Base-by-base conservation (phyloP, 2,888 invertebrate genomes). In the Adineta ricciae region DNA sequence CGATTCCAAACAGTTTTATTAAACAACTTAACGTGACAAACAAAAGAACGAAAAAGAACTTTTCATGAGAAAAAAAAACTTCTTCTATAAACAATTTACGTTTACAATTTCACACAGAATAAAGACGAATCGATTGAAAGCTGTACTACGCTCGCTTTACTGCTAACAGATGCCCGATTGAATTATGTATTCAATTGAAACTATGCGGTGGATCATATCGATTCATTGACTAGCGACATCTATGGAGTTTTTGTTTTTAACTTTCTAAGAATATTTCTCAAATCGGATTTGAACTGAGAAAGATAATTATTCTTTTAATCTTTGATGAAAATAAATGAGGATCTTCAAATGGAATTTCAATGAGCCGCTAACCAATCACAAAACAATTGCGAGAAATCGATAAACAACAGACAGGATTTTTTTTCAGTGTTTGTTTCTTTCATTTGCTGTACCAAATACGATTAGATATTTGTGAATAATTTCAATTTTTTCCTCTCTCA, bases 361-460 rank as follows among this genome's bases (percentile, higher is more conserved):
- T 64, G 16, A 64, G 32, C 16, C 7, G 5, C 19, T 19, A 32
- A 64, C 64, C 64, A 64, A 64, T 64, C 14, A 19, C 16, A 64
- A 64, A 32, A 0, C 0, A 27, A 64, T 4, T 32, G 16, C 16
- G 32, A 64, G 19, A 19, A 19, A 64, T 32, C 32, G 64, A 64
- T 64, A 64, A 64, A 64, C 64, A 64, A 64, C 64, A 64, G 64
- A 64, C 64, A 64, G n/a, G 3, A 64, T 19, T 64, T 64, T 36
- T n/a, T 54, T 64, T 64, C 52, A 36, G 19, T 36, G 19, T 50
- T 83, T 83, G 83, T 52, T 52, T 84, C 24, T 78, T 56, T 24
- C n/a, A 46, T 27, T 52, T 52, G 24, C 27, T 82, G 38, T 82
- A 41, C 19, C 38, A 19, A 46, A 84, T 38, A 41, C n/a, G 50